Base-by-base conservation (phyloP, 2,113 vertebrate species). In the Calyptommatus sinebrachiatus region DNA sequence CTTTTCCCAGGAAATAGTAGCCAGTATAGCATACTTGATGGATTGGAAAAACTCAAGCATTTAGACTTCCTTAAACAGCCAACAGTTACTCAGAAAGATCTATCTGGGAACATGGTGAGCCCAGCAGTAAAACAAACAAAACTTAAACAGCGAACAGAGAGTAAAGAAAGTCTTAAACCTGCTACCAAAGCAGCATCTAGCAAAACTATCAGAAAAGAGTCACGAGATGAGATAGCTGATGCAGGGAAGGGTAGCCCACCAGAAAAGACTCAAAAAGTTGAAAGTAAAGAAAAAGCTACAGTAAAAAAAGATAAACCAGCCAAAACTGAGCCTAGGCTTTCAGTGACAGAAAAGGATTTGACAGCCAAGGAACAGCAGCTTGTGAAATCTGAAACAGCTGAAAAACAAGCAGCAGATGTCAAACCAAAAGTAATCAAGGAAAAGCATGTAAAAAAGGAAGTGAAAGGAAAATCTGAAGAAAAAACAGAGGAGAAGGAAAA, bases 1-100 rank as follows among this genome's bases (percentile, higher is more conserved):
- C 93, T 99, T 26, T 99, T 99, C 88, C 96, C 98, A 79, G 98
- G 98, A 90, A 99, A 99, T 90, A 95, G 97, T 81, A 97, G 95
- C 12, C 98, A 99, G 1, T 96, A 97, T 89, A 96, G 95, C 82
- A 96, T 99, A 88, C 92, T 99, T 77, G 98, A 99, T 90, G 98
- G 98, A 41, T 92, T 99, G 80, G 98, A 99, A 89, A 99, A 99
- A 77, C 96, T 99, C 76, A 99, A 97, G 90, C 96, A 99, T 85
- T 92, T 99, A 87, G 98, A 99, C 78, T 98, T 98, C 75, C 93
- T 99, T 83, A 99, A 98, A 79, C 96, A 98, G 70, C 94, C 97
- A 0, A 83, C 96, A 77, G 96, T 97, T 87, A 99, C 97, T 83
- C 97, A 98, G 81, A 99, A 98, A 90, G 93, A 95, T 4, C 87